Conservation (phyloP, 2,797 vertebrate genomes). For the Danio tinwini region DNA sequence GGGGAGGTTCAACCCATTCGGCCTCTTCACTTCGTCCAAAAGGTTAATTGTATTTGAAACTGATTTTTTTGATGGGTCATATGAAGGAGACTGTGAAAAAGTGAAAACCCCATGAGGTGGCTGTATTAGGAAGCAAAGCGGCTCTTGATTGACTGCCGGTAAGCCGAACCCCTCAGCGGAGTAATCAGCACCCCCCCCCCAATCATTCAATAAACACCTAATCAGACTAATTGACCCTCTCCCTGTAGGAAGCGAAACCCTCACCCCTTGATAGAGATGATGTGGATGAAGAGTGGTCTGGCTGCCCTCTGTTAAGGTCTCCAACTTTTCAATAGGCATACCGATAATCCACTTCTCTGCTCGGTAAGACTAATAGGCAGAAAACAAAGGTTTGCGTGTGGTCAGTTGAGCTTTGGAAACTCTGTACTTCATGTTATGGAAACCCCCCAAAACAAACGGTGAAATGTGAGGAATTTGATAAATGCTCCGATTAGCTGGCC, state of each 20-base stretch:
- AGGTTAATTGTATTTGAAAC: constrained; percentile 76
- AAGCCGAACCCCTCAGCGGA: constrained; percentile 63
- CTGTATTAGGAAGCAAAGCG: constrained; percentile 57
- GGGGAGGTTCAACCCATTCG: constrained; percentile 56
- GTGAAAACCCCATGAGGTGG: constrained; percentile 45
- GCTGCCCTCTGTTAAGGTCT: constrained; percentile 10
- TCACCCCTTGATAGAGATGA: constrained; percentile 43
- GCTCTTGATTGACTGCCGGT: constrained; percentile 69
- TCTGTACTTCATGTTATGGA: neutral
- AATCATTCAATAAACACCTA: constrained; percentile 80
- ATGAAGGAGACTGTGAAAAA: constrained; percentile 36
- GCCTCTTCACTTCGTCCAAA: constrained; percentile 43
- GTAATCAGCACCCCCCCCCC: constrained; percentile 66
- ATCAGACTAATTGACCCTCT: constrained; percentile 73
- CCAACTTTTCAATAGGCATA: neutral
- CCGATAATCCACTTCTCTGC: neutral
- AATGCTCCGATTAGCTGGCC: constrained; percentile 53
- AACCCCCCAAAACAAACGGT: constrained; percentile 33
- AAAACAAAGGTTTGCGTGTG: constrained; percentile 24
- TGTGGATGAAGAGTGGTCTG: constrained; percentile 18
- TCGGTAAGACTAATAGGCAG: neutral
- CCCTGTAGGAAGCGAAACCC: constrained; percentile 34
- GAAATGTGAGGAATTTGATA: constrained; percentile 59
- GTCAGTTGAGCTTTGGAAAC: constrained; percentile 34
- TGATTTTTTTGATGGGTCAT: neutral